Conservation (phyloP, 2,113 vertebrate genomes). For the Nibea coibor region DNA sequence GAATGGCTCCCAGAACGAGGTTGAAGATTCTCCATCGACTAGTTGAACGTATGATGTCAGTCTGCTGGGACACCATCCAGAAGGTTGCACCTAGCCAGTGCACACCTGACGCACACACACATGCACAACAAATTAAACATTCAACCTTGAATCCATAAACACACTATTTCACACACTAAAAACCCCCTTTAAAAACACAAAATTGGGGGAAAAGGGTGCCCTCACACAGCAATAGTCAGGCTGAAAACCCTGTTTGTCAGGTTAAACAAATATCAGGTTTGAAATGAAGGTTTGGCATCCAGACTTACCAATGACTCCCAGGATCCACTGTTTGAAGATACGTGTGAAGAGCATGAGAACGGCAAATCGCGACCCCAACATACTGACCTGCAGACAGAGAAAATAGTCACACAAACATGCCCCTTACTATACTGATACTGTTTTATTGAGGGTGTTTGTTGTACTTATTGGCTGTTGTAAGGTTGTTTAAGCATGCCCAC, state of each 20-base stretch:
- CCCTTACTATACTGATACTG: neutral
- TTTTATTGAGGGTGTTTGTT: neutral
- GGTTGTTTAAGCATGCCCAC: slow-evolving; percentile 74
- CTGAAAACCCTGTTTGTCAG: neutral
- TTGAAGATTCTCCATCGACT: slow-evolving; percentile 87
- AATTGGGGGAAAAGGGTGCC: neutral
- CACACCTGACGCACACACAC: slow-evolving; percentile 75
- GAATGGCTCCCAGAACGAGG: slow-evolving; percentile 84
- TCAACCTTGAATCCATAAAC: neutral
- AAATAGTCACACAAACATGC: slow-evolving; percentile 6
- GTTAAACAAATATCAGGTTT: neutral
- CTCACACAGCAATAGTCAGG: neutral
- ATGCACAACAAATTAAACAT: neutral
- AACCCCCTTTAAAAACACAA: neutral
- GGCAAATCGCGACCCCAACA: slow-evolving; percentile 87
- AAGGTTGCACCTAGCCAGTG: slow-evolving; percentile 90
- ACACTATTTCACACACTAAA: neutral
- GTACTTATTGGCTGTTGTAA: neutral
- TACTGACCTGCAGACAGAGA: slow-evolving; percentile 77
- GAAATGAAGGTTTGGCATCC: neutral
- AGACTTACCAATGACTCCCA: slow-evolving; percentile 85
- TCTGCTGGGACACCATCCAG: slow-evolving; percentile 91
- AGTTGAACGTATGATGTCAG: slow-evolving; percentile 82
- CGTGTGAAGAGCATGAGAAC: slow-evolving; percentile 87
- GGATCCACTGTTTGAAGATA: slow-evolving; percentile 86